These are phyloP conservation scores for Rhamphomyia laevipes DNA, from an alignment of 2,888 invertebrate species.

Conservation along the genomic window DNA sequence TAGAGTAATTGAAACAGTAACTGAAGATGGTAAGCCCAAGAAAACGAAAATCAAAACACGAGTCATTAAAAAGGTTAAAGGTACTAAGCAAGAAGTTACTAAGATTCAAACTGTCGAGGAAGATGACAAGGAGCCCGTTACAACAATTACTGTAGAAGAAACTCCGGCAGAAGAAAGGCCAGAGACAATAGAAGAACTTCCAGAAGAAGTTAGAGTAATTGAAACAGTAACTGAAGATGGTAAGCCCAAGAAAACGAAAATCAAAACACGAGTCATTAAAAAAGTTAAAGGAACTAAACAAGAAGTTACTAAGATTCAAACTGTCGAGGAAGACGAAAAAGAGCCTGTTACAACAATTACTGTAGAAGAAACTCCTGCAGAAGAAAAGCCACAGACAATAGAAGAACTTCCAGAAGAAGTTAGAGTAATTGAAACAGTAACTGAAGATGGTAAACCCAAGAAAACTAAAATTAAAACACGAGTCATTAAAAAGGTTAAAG, in stretches of 20 bases:
- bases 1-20: constrained; percentile 26
- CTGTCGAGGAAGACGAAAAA: constrained; percentile 24
- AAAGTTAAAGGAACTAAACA: constrained; percentile 21
- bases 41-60: constrained; percentile 12
- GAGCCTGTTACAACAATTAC: constrained; percentile 26
- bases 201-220: constrained; percentile 21
- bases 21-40: constrained; percentile 22
- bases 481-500: constrained; percentile 27
- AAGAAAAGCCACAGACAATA: constrained; percentile 17
- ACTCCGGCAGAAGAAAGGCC: constrained; percentile 20
- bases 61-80: constrained; percentile 19
- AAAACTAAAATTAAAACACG: constrained; percentile 22
- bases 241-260: constrained; percentile 19
- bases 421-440: constrained; percentile 22
- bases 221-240: constrained; percentile 22
- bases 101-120: constrained; percentile 30
- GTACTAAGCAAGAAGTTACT: constrained; percentile 31
- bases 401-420: constrained; percentile 26
- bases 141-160: constrained; percentile 18
- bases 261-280: constrained; percentile 27
- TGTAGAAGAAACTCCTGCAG: constrained; percentile 22
- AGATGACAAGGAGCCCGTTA: constrained; percentile 21
- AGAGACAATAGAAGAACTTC: constrained; percentile 24
- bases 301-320: constrained; percentile 36
- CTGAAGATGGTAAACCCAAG: constrained; percentile 28